Evolutionary conservation across 2,797 vertebrate genomes (phyloP), one percentile per base, ranked within the genome.

Genomic region (Falco berigora): DNA sequence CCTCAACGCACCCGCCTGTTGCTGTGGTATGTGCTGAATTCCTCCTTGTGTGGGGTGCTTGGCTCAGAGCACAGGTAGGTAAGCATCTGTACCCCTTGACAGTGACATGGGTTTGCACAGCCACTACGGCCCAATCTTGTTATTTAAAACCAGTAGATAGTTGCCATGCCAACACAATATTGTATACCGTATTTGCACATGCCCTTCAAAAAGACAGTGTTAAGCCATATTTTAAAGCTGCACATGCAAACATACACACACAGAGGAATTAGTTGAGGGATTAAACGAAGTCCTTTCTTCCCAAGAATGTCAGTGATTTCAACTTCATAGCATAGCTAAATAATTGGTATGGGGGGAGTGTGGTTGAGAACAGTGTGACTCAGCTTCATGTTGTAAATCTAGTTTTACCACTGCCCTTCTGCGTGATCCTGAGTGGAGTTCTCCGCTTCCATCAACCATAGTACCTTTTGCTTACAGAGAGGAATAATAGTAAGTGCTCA

Each of bases 331-430:
- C 44, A 19, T 53, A 86, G 46, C 59, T 72, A 66, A 88, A 40
- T 83, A 84, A 88, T 66, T 55, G 62, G 63, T 78, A 30, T 27
- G 68, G 40, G 61, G 73, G 76, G 21, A 86, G 42, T 10, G 25
- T 47, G 50, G 79, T 91, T 94, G 67, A 50, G 53, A 91, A 76
- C 75, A 76, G 68, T 50, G 73, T 94, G 90, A 92, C 74, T 93
- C 92, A 87, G 49, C 71, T 87, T 61, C 30, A 9, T 18, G 92
- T 46, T 92, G 90, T 92, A 71, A 75, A 55, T 91, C 95, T 46
- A 82, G 84, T 95, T 92, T 87, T 89, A n/a, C 88, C 20, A 58
- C 80, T 88, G 92, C 82, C 53, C 78, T 6, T 8, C n/a, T 22
- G 17, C 40, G 46, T 69, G 59, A 93, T 74, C 52, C 63, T 34